A percentile compares a stretch with the other conserved stretches of the same genome.
These are phyloP conservation scores for Holotrichia oblita DNA, from an alignment of 1,140 invertebrate genomes.

Conservation along the genomic window DNA sequence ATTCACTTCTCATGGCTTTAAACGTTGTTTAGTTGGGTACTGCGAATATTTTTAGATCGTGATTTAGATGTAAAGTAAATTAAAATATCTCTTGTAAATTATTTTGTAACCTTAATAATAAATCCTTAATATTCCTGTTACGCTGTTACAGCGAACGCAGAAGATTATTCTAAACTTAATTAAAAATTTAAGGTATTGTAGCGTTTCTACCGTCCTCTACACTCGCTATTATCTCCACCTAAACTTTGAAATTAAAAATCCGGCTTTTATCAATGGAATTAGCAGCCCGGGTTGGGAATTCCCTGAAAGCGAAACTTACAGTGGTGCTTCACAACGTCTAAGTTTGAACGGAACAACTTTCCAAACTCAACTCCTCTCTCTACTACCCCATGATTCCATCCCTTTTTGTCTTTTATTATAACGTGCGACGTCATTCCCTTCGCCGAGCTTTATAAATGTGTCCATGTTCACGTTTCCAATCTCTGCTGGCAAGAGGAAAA, in stretches of 20 bases:
- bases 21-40: no score
- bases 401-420: slow-evolving; percentile 14
- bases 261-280: slow-evolving; percentile 28
- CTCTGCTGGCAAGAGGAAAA: not conserved
- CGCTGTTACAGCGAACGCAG: not conserved
- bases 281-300: not conserved
- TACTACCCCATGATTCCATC: not conserved
- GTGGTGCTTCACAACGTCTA: not conserved
- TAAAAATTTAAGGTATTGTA: slow-evolving; percentile 25
- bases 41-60: no score
- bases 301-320: slow-evolving; percentile 12
- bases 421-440: not conserved
- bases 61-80: no score
- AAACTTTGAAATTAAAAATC: slow-evolving; percentile 33
- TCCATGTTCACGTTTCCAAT: not conserved
- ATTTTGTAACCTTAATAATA: not conserved
- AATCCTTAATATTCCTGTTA: not conserved
- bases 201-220: not conserved
- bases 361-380: slow-evolving; percentile 8
- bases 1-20: not conserved
- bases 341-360: slow-evolving; percentile 18
- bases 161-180: slow-evolving; percentile 21
- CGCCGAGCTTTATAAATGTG: slow-evolving; percentile 11
- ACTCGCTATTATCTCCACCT: not conserved
- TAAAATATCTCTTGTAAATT: no score